Conservation (phyloP, 2,797 vertebrate genomes). For the Dicrostonyx torquatus region DNA sequence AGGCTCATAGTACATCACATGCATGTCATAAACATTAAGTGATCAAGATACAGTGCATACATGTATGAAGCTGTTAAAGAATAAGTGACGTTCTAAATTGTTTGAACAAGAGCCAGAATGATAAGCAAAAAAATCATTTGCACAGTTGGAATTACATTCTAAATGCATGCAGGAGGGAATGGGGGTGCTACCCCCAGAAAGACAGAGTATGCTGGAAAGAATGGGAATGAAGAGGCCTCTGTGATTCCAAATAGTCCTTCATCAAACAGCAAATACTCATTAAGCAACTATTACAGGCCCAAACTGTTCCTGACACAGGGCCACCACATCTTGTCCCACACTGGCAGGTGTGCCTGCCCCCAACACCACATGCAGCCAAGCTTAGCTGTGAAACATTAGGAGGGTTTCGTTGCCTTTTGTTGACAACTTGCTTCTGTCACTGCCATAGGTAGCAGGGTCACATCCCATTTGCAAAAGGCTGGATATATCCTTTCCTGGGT, state of each 20-base stretch:
- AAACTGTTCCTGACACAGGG: background rate
- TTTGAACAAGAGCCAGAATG: background rate
- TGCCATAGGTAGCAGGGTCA: background rate
- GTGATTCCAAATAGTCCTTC: background rate
- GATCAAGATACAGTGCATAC: background rate
- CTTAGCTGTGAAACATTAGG: background rate
- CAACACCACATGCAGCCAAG: background rate
- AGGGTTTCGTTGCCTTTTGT: background rate
- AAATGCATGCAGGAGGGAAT: background rate
- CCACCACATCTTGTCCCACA: accelerated
- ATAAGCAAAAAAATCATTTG: background rate
- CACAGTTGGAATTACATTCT: background rate
- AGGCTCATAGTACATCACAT: background rate
- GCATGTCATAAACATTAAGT: no score
- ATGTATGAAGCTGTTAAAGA: background rate
- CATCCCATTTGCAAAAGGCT: background rate
- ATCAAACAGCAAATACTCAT: background rate
- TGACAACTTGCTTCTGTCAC: background rate
- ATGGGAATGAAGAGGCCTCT: background rate
- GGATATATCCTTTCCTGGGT: no score
- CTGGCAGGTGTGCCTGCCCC: background rate
- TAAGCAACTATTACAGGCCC: background rate
- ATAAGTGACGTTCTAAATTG: background rate
- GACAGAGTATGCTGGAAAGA: background rate
- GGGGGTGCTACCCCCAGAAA: background rate